Conservation (phyloP, 2,113 vertebrate genomes). For the Etia nguti region DNA sequence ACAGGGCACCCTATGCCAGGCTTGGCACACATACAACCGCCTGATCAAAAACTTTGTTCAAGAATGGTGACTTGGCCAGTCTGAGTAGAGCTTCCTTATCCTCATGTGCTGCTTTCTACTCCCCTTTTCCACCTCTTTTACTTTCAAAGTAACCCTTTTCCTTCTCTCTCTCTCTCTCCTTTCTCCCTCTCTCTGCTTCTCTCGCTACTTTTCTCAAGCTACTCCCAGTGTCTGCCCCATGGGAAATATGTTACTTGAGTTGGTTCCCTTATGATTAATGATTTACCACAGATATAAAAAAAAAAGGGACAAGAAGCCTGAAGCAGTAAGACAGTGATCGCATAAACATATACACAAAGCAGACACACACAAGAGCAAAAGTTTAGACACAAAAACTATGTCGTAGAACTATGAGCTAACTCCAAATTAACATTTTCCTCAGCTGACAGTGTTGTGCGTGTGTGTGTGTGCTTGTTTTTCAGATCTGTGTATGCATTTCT, state of each 20-base stretch:
- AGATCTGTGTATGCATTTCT: constrained; percentile 1
- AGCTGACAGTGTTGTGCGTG: not conserved
- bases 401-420: not conserved
- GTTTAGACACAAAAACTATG: constrained; percentile 11
- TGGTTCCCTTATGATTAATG: constrained; percentile 66
- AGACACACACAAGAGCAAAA: constrained; percentile 5
- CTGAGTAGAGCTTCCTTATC: constrained; percentile 4
- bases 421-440: not conserved
- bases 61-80: constrained; percentile 38
- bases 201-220: not conserved
- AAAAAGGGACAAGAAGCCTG: constrained; percentile 41
- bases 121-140: constrained; percentile 13
- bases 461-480: not conserved
- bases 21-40: constrained; percentile 52
- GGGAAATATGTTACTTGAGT: constrained; percentile 57
- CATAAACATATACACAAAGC: constrained; percentile 1
- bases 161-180: not conserved
- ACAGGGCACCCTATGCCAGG: constrained; percentile 47
- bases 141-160: not conserved
- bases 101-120: constrained; percentile 29
- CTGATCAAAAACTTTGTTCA: constrained; percentile 45
- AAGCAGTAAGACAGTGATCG: not conserved
- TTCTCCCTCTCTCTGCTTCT: not conserved
- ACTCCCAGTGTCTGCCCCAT: constrained; percentile 16
- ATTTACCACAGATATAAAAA: constrained; percentile 30